Conservation (phyloP, 2,113 vertebrate species). For the Crotalus horridus region DNA sequence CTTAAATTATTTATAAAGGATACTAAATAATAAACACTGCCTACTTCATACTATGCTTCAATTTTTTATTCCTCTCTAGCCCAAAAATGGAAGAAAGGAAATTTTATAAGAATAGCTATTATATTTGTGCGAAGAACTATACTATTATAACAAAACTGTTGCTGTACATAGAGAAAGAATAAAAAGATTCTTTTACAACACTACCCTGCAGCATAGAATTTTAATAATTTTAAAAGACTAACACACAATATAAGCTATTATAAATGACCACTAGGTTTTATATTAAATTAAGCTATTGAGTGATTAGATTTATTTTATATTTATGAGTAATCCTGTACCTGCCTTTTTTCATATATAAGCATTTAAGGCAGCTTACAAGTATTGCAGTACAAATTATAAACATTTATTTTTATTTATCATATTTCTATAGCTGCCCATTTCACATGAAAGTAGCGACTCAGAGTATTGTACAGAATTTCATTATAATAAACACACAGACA, state of each 20-base stretch:
- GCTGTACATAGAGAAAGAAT: background rate
- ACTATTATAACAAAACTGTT: background rate
- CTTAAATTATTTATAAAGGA: slow-evolving; percentile 51
- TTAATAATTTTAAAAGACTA: background rate
- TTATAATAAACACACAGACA: background rate
- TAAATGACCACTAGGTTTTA: background rate
- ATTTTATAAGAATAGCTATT: slow-evolving; percentile 21
- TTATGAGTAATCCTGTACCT: background rate
- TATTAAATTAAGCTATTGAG: background rate
- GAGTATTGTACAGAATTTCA: background rate
- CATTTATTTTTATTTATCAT: background rate
- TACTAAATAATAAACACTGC: slow-evolving; percentile 37
- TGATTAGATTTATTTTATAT: background rate
- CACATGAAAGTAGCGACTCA: background rate
- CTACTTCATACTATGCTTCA: background rate
- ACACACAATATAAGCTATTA: background rate
- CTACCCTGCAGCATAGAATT: background rate
- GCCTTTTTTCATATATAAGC: background rate
- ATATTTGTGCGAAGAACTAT: background rate
- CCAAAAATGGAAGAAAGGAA: background rate
- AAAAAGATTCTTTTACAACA: background rate
- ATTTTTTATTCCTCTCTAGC: background rate
- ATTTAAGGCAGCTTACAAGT: background rate
- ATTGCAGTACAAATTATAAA: background rate
- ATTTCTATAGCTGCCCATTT: background rate